These are phyloP conservation scores for Nansenia antarctica DNA, from an alignment of 2,113 vertebrate species.

Conservation along the genomic window DNA sequence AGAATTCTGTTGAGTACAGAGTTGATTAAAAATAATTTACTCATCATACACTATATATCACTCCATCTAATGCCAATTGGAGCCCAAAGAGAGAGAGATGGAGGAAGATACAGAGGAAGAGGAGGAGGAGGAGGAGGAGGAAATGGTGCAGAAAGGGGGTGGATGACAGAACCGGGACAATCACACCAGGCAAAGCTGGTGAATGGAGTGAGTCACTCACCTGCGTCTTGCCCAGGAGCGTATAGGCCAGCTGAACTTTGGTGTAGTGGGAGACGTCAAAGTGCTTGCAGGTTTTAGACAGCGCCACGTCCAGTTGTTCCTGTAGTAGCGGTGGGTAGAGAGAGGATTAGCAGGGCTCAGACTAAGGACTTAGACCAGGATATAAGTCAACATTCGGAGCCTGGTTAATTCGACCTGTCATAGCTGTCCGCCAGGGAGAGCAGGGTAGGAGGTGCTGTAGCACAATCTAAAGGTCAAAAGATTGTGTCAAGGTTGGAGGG, in stretches of 20 bases:
- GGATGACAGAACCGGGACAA: background rate
- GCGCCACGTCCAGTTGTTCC: constrained; percentile 95
- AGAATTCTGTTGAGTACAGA: too few relatives aligned
- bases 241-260: constrained; percentile 95
- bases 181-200: background rate
- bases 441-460: background rate
- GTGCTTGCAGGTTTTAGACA: constrained; percentile 98
- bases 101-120: background rate
- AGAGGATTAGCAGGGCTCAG: constrained; percentile 46
- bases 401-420: background rate
- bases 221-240: constrained; percentile 96
- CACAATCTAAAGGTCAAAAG: background rate
- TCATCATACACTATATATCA: too few relatives aligned
- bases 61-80: too few relatives aligned
- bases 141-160: background rate
- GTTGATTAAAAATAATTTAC: too few relatives aligned
- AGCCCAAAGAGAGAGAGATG: too few relatives aligned
- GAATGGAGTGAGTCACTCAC: constrained; percentile 72
- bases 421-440: background rate
- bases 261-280: constrained; percentile 96
- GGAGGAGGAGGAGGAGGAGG: background rate
- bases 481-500: background rate
- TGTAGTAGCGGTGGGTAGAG: constrained; percentile 57
- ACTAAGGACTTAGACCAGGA: constrained; percentile 41
- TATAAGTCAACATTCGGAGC: background rate